Conservation (phyloP, 2,888 invertebrate species). For the Cantharis rustica region DNA sequence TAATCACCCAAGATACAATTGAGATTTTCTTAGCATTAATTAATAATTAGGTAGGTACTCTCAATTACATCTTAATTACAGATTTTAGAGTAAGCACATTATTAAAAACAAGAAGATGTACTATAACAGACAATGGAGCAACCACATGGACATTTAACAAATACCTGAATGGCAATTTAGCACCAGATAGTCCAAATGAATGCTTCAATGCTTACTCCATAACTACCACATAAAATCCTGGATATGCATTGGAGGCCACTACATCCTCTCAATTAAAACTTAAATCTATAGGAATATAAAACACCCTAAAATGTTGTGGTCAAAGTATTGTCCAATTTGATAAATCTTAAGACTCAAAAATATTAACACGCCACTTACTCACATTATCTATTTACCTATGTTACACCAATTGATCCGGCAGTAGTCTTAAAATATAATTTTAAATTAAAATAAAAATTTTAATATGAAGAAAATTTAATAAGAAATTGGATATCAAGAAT, state of each 20-base stretch:
- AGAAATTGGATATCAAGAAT: conserved; percentile 53
- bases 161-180: conserved; percentile 32
- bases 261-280: conserved; percentile 37
- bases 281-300: conserved; percentile 43
- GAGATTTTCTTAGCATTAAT: conserved; percentile 26
- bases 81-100: conserved; percentile 31
- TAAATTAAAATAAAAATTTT: conserved; percentile 10
- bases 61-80: conserved; percentile 25
- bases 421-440: conserved; percentile 40
- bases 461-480: conserved; percentile 44
- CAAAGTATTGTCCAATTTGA: conserved; percentile 52
- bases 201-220: conserved; percentile 33
- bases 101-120: not conserved
- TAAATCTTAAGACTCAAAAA: conserved; percentile 45
- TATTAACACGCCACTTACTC: conserved; percentile 47
- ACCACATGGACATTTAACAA: conserved; percentile 26
- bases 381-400: conserved; percentile 50
- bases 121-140: conserved; percentile 13
- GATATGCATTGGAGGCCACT: conserved; percentile 35
- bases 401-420: conserved; percentile 56
- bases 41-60: conserved; percentile 14
- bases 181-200: conserved; percentile 31
- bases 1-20: conserved; percentile 29
- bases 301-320: conserved; percentile 43
- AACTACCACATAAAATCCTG: conserved; percentile 29